Evolutionary conservation across 2,797 vertebrate species (phyloP).

Genomic region (Pelobates cultripes): DNA sequence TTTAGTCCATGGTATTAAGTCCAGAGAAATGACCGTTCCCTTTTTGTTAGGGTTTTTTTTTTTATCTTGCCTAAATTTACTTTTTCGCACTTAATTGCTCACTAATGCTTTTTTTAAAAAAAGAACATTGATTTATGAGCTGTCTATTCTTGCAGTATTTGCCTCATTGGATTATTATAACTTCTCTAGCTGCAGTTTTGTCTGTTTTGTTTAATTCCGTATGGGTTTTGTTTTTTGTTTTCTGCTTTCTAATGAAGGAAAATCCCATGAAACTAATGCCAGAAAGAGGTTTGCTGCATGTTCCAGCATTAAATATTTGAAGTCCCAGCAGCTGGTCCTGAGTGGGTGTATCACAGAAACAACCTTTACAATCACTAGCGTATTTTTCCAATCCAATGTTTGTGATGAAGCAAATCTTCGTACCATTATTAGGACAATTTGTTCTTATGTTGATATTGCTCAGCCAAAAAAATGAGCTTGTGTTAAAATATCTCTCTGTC

Average conservation of each 20-base stretch:
- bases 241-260: neutral
- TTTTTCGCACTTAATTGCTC: too few species aligned
- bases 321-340: slow-evolving; percentile 52
- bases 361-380: slow-evolving; percentile 22
- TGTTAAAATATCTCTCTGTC: too few species aligned
- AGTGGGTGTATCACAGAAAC: slow-evolving; percentile 46
- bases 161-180: neutral
- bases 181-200: neutral
- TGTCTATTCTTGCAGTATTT: neutral
- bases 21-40: too few species aligned
- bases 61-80: too few species aligned
- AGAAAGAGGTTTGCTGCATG: slow-evolving; percentile 36
- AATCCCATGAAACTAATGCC: slow-evolving; percentile 14
- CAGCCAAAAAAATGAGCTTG: too few species aligned
- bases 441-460: too few species aligned
- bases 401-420: slow-evolving; percentile 4
- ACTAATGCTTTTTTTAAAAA: too few species aligned
- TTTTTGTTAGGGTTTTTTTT: too few species aligned
- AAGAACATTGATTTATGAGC: too few species aligned
- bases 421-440: neutral
- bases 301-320: slow-evolving; percentile 51
- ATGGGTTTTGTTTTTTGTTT: slow-evolving; percentile 9
- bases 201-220: neutral
- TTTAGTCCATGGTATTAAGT: too few species aligned
- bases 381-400: slow-evolving; percentile 42